Evolutionary conservation across 1,140 invertebrate genomes (phyloP).

Genomic region (Manduca sexta): DNA sequence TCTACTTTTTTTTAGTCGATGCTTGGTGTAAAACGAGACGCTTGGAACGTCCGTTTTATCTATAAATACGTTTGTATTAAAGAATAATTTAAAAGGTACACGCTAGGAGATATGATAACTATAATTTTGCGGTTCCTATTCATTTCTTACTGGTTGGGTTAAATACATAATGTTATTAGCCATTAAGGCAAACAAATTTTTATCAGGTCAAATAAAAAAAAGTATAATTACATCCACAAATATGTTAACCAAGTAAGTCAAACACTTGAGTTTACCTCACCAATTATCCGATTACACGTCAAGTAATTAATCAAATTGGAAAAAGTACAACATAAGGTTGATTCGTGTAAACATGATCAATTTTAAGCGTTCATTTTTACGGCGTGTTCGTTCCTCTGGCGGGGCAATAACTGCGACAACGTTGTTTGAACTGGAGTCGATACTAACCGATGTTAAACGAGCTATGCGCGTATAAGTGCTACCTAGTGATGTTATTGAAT

Average conservation of each 20-base stretch:
- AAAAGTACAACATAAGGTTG: no score
- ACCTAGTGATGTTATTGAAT: conserved; percentile 8
- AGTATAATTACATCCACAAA: no score
- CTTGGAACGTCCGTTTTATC: conserved; percentile 6
- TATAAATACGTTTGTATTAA: not conserved
- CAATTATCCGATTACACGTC: no score
- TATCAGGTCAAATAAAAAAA: no score
- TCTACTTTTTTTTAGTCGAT: conserved; percentile 12
- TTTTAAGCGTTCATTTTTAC: conserved; percentile 29
- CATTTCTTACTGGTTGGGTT: no score
- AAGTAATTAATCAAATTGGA: no score
- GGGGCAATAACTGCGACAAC: conserved; percentile 22
- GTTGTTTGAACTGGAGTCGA: conserved; percentile 18
- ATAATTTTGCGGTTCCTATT: no score
- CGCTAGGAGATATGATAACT: no score
- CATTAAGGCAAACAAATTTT: no score
- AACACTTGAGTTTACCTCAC: no score
- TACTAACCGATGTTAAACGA: conserved; percentile 12
- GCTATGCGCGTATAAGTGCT: conserved; percentile 3
- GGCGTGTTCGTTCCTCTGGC: conserved; percentile 16
- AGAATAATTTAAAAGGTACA: not conserved
- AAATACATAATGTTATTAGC: no score
- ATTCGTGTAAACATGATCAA: conserved; percentile 1
- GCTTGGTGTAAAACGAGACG: conserved; percentile 22
- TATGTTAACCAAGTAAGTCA: no score